Percentiles rank a stretch among this genome's conserved stretches.
These are phyloP conservation scores for Heterodera filipjevi DNA, from an alignment of 2,888 invertebrate genomes.

Conservation along the genomic window DNA sequence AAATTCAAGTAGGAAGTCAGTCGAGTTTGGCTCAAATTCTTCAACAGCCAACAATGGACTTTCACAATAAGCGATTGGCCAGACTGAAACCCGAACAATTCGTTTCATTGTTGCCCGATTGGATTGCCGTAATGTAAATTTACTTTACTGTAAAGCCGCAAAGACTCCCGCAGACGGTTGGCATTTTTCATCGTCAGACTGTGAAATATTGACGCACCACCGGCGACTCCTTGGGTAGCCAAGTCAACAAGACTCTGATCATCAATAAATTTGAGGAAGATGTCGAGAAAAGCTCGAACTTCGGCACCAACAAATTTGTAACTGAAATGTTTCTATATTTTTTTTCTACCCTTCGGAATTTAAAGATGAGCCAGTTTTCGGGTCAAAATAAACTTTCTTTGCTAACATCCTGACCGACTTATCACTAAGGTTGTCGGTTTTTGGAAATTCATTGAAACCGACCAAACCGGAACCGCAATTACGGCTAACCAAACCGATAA, in stretches of 20 bases:
- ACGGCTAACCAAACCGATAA: no score
- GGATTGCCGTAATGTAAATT: no score
- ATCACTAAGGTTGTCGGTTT: no score
- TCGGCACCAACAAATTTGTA: background rate
- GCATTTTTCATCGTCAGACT: constrained; percentile 37
- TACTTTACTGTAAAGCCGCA: constrained; percentile 33
- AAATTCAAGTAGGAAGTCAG: constrained; percentile 52
- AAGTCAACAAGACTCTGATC: constrained; percentile 38
- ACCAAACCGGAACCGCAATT: no score
- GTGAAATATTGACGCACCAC: constrained; percentile 43
- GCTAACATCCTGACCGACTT: no score
- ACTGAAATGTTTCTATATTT: background rate
- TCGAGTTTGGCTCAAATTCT: constrained; percentile 44
- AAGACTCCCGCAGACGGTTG: constrained; percentile 37
- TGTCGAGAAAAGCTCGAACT: constrained; percentile 4
- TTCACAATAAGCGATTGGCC: constrained; percentile 37
- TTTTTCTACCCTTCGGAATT: background rate
- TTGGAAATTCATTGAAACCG: no score
- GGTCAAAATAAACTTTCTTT: no score
- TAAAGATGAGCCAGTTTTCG: background rate
- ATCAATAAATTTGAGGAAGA: constrained; percentile 30
- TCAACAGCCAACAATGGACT: constrained; percentile 49
- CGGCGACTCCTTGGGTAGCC: constrained; percentile 33
- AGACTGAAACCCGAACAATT: constrained; percentile 32
- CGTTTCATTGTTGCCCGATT: no score